Base-by-base conservation (phyloP, 2,888 invertebrate genomes). In the Stenotaenia linearis region DNA sequence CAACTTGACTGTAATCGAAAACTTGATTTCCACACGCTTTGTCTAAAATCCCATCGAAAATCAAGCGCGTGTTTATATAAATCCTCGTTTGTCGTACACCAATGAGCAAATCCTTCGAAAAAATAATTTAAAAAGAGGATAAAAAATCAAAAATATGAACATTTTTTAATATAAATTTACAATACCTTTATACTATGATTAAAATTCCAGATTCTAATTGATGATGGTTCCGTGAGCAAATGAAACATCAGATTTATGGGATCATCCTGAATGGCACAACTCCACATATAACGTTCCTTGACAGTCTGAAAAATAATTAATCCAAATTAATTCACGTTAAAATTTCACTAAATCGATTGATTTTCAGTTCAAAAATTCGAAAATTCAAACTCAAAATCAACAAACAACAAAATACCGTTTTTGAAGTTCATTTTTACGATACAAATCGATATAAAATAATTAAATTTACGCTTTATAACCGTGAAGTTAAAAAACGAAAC, bases 11-110 rank as follows among this genome's bases (percentile, higher is more conserved):
- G 50, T 79, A 79, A 75, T 79, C 79, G 50, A 79, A 79, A 32
- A 79, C 79, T 75, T 79, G 79, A 75, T 79, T 79, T 35, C 79
- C 79, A n/a, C 79, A 79, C n/a, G 74, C 79, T 75, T 79, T 79
- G 28, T 79, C 79, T 37, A 79, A 40, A 74, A 69, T 40, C n/a
- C 79, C 79, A 75, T 79, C 74, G 40, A 75, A 79, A 28, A 35
- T 23, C 23, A 75, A 37, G 74, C 21, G 23, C 10, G 15, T 9
- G 9, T 40, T 37, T 15, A 75, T 12, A 28, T 9, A 79, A 37
- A 79, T 79, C 25, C 23, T 69, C n/a, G 50, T 75, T 25, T 75
- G 75, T 12, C 79, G 35, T 23, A 45, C 79, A 23, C 79, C 79
- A 75, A 79, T 79, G 15, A 75, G 74, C 12, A 79, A 40, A 37